These are phyloP conservation scores for Vidua chalybeata DNA, from an alignment of 2,113 vertebrate species.

Conservation along the genomic window DNA sequence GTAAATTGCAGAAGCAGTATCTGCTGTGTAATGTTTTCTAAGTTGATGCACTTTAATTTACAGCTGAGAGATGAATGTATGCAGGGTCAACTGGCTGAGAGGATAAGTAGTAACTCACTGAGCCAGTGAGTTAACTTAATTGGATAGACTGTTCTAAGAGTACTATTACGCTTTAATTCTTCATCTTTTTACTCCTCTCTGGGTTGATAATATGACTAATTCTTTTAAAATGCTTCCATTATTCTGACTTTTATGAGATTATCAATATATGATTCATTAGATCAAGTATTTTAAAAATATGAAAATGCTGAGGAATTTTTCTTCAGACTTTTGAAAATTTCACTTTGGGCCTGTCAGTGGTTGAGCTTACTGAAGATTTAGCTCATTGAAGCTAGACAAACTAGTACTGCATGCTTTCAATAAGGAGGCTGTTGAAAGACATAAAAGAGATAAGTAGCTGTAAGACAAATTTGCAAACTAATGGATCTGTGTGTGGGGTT, in stretches of 20 bases:
- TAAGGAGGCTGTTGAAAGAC: not conserved
- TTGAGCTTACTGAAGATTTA: not conserved
- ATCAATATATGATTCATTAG: not conserved
- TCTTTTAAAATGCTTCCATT: not conserved
- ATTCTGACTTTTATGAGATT: not conserved
- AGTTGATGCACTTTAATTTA: not conserved
- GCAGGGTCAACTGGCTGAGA: not conserved
- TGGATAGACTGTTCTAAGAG: slow-evolving; percentile 24
- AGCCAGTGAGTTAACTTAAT: slow-evolving; percentile 45
- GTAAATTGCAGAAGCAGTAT: not conserved
- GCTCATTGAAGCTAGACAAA: not conserved
- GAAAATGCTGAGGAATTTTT: not conserved
- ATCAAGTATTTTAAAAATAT: not conserved
- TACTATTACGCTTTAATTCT: slow-evolving; percentile 20
- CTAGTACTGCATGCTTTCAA: not conserved
- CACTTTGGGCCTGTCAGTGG: not conserved
- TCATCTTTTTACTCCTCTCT: slow-evolving; percentile 44
- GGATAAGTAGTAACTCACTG: slow-evolving; percentile 6
- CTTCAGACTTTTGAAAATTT: not conserved
- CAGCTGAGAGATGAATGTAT: not conserved
- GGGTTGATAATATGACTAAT: not conserved
- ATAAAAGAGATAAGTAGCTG: not conserved
- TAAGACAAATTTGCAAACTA: not conserved
- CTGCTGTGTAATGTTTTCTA: not conserved
- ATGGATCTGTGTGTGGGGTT: not conserved